phyloP scores from a whole-genome alignment of 2,113 vertebrate species.

The Microtus richardsoni region DNA sequence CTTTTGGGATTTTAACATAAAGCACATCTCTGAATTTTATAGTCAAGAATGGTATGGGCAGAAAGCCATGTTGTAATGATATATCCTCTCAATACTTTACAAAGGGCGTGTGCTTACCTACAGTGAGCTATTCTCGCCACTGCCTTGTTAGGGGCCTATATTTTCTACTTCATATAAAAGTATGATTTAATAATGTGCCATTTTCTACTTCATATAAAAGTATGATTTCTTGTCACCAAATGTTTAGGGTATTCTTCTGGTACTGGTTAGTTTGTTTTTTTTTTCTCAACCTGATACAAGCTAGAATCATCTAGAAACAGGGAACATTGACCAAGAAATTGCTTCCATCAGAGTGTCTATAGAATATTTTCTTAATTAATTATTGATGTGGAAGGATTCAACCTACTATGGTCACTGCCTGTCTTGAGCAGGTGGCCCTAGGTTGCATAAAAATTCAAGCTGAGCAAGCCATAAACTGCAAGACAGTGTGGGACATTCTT shows the following conservation, averaged over 20 bases:
- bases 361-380: neutral
- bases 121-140: neutral
- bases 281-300: neutral
- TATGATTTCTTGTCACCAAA: neutral
- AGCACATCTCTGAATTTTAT: constrained; percentile 24
- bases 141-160: neutral
- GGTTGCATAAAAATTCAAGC: neutral
- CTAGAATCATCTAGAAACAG: neutral
- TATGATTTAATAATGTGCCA: too few relatives aligned
- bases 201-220: neutral
- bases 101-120: neutral
- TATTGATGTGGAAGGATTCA: neutral
- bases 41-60: constrained; percentile 1
- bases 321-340: neutral
- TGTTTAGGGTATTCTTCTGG: constrained; percentile 2
- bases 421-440: neutral
- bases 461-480: neutral
- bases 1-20: neutral
- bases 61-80: neutral
- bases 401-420: neutral
- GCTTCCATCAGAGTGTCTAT: neutral
- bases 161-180: neutral
- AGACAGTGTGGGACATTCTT: neutral
- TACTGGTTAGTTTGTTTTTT: too few relatives aligned
- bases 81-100: neutral